These are phyloP conservation scores for Chironomus tepperi DNA, from an alignment of 1,140 invertebrate genomes.

Conservation along the genomic window DNA sequence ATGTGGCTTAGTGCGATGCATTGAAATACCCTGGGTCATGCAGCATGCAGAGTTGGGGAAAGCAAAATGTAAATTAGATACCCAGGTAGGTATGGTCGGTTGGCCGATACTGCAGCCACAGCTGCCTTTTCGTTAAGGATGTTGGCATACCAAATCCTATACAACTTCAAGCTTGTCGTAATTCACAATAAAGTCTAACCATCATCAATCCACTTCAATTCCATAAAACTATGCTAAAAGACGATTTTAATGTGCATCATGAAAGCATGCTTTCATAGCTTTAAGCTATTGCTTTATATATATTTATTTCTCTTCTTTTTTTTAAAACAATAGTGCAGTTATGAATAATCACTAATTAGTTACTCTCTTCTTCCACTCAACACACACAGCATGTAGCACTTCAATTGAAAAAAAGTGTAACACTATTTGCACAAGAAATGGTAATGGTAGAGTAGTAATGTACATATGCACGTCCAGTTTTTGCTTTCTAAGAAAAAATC, in stretches of 20 bases:
- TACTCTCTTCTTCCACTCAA: neutral
- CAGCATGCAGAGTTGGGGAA: too few relatives aligned
- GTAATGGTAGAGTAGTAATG: neutral
- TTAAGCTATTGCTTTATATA: neutral
- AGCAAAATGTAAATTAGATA: too few relatives aligned
- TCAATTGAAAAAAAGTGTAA: constrained; percentile 1
- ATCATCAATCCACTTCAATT: too few relatives aligned
- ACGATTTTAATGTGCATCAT: neutral
- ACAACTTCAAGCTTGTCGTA: too few relatives aligned
- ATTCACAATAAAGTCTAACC: too few relatives aligned
- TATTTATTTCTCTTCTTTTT: neutral
- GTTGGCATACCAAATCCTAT: too few relatives aligned
- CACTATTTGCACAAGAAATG: constrained; percentile 11
- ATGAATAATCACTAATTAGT: constrained; percentile 20
- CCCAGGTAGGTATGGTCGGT: too few relatives aligned
- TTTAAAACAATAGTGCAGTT: constrained; percentile 16
- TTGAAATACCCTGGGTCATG: too few relatives aligned
- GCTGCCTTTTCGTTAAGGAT: too few relatives aligned
- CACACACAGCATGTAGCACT: neutral
- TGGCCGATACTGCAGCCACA: too few relatives aligned
- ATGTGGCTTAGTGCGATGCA: too few relatives aligned
- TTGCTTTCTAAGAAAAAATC: neutral
- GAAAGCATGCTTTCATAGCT: neutral
- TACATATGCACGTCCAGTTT: constrained; percentile 10
- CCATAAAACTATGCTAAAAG: too few relatives aligned